Evolutionary conservation across 1,140 invertebrate species (phyloP), one percentile per base, ranked within the genome.

Genomic region (Magallana angulata): DNA sequence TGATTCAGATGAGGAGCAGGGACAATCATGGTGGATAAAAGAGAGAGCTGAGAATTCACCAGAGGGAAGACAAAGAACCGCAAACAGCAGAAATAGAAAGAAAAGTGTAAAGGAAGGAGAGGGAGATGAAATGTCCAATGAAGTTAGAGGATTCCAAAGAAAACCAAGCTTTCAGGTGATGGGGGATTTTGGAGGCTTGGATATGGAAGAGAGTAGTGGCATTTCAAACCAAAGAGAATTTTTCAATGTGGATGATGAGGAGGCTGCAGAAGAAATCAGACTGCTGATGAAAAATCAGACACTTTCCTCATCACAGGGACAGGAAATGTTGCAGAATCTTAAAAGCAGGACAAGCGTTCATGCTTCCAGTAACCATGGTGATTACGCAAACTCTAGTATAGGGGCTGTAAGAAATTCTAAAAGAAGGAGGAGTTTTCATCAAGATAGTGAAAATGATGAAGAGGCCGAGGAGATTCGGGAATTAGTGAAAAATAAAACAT

Each of bases 401-500:
- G 57, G 48, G 14, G 7, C 9, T 57, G 14, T 14, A 64, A 57
- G 12, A 9, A 57, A 57, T 57, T 58, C 81, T 57, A 6, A 12
- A 80, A 48, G 87, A 57, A 62, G 80, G 57, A 64, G 81, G 82
- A 86, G 88, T 83, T 11, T 85, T 30, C 30, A 82, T 56, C 14
- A 30, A n/a, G 48, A 12, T 58, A 16, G 48, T 57, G 81, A 82
- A 4, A 5, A 48, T 57, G 68, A 68, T 58, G 86, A 82, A 57
- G 68, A 87, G n/a, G 62, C 86, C 18, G 60, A 87, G 8, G 90
- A 90, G 36, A 68, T 89, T 59, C 30, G 80, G 82, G 85, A 87
- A 76, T 76, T 89, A 57, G 57, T 90, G 24, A 60, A 58, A 18
- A 86, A 62, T 16, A 85, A 64, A 9, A 84, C 57, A 83, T 82